Evolutionary conservation across 2,888 invertebrate species (phyloP).

Genomic region (Nasonovia ribisnigri): DNA sequence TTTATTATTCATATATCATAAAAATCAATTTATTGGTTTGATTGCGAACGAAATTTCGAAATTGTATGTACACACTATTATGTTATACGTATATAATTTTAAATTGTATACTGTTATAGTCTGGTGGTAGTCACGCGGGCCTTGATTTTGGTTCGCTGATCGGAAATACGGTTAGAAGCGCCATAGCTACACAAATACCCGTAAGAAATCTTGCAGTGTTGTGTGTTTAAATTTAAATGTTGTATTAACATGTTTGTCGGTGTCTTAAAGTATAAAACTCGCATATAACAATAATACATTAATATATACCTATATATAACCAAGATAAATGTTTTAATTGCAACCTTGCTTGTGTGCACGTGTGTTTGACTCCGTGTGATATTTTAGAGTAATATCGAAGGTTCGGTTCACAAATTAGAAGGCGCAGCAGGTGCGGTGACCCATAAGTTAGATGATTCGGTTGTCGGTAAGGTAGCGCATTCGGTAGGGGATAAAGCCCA

Average conservation of each 20-base stretch:
- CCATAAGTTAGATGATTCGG: not conserved
- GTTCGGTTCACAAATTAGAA: not conserved
- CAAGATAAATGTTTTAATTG: not conserved
- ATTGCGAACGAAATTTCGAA: not conserved
- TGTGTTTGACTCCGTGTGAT: constrained; percentile 13
- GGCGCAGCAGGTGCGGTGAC: not conserved
- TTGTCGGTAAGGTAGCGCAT: constrained; percentile 7
- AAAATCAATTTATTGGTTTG: not conserved
- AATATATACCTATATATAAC: not conserved
- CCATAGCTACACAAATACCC: not conserved
- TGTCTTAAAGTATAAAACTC: constrained; percentile 42
- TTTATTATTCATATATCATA: not conserved
- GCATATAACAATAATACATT: constrained; percentile 22
- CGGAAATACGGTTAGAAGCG: constrained; percentile 37
- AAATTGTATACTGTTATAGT: constrained; percentile 51
- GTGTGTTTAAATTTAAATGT: not conserved
- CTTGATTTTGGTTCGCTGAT: constrained; percentile 59
- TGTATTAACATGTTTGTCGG: constrained; percentile 27
- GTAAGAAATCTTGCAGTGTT: constrained; percentile 45
- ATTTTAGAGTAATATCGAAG: not conserved
- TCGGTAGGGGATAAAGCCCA: not conserved
- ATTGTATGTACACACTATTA: not conserved
- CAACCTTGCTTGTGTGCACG: constrained; percentile 19
- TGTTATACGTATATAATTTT: not conserved
- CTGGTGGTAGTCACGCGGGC: constrained; percentile 37